Percentiles rank a stretch among this genome's conserved stretches.
Conservation (phyloP, 2,888 invertebrate species). For the Myopa testacea region DNA sequence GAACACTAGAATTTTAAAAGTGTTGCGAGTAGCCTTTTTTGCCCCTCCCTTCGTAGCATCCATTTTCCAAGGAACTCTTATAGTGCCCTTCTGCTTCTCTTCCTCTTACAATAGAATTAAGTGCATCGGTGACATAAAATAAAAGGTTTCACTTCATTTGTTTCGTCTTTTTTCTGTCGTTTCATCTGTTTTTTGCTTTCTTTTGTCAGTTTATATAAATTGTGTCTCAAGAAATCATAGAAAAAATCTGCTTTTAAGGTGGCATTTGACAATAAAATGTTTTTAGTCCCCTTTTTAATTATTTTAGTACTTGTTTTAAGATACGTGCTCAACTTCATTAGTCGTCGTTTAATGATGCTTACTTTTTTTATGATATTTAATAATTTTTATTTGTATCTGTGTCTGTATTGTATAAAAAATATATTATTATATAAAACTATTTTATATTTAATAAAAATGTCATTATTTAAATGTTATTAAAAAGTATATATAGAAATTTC, state of each 20-base stretch:
- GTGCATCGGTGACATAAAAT: no score
- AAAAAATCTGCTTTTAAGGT: background rate
- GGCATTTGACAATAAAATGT: background rate
- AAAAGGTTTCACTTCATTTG: background rate
- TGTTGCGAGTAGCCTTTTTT: no score
- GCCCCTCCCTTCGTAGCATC: no score
- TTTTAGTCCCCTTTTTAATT: background rate
- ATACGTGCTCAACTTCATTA: no score
- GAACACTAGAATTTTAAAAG: no score
- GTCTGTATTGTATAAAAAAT: conserved; percentile 41
- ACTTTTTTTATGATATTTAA: conserved; percentile 31
- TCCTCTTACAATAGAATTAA: no score
- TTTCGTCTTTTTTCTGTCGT: background rate
- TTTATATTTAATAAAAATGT: no score
- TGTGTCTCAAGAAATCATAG: background rate
- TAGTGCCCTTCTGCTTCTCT: no score
- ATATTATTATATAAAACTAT: conserved; percentile 41
- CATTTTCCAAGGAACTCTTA: no score
- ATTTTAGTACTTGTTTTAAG: no score
- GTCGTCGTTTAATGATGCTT: conserved; percentile 36
- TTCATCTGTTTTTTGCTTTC: background rate
- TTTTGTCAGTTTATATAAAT: background rate
- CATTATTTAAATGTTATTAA: no score
- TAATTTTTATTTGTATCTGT: conserved; percentile 2
- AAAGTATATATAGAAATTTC: no score